Percentiles rank a stretch among this genome's conserved stretches.
Evolutionary conservation across 2,797 vertebrate genomes (phyloP).

Genomic region (Poliocrania exsul): DNA sequence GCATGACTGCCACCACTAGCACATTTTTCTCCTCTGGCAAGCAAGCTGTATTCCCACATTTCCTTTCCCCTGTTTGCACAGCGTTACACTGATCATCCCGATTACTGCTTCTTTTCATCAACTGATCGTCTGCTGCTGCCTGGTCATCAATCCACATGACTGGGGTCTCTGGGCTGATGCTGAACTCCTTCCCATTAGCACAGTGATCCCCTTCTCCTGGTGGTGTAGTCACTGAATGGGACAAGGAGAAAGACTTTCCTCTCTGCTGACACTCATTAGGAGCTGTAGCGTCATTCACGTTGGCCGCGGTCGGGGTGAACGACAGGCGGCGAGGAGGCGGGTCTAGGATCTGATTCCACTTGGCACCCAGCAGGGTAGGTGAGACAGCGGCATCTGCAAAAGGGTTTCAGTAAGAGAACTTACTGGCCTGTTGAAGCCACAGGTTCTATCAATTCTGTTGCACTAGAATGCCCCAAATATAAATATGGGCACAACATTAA

Average conservation of each 20-base stretch:
- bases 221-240: conserved; percentile 69
- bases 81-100: conserved; percentile 57
- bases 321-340: conserved; percentile 83
- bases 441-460: not conserved
- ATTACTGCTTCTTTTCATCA: conserved; percentile 70
- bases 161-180: conserved; percentile 75
- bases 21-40: conserved; percentile 82
- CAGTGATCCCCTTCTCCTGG: conserved; percentile 66
- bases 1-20: conserved; percentile 79
- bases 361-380: conserved; percentile 87
- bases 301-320: conserved; percentile 84
- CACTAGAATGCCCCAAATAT: not conserved
- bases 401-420: not conserved
- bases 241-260: conserved; percentile 84
- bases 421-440: not conserved
- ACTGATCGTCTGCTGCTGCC: conserved; percentile 77
- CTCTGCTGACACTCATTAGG: conserved; percentile 84
- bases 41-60: conserved; percentile 62
- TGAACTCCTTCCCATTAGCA: conserved; percentile 79
- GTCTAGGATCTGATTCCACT: conserved; percentile 96
- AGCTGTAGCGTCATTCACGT: conserved; percentile 79
- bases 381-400: conserved; percentile 90
- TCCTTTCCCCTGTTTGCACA: conserved; percentile 68
- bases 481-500: not conserved
- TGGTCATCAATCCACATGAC: conserved; percentile 86